Base-by-base conservation (phyloP, 2,113 vertebrate species). In the Xerus inauris region DNA sequence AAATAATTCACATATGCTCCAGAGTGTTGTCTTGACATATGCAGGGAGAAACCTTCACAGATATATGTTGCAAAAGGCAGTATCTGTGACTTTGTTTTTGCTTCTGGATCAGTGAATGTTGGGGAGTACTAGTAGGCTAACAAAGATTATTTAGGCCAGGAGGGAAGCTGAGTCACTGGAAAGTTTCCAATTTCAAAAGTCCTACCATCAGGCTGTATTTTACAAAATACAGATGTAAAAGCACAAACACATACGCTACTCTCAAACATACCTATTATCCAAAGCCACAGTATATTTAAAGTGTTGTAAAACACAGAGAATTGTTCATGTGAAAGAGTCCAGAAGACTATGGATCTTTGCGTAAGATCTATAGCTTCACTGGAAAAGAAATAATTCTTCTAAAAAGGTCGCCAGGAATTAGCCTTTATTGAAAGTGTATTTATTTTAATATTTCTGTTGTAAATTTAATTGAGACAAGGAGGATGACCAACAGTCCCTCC, bases 1-100 rank as follows among this genome's bases (percentile, higher is more conserved):
- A 97, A 97, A 98, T 97, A 98, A 95, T 89, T 95, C 96, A 91
- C 96, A 97, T 97, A 93, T 95, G 95, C 92, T 97, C 80, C 2
- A 87, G 93, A 96, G 92, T 0, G 8, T 84, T 87, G 89, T 90
- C 96, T 96, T 97, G 96, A 97, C 94, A 91, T 97, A 93, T 97
- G 95, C 89, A 87, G 80, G 47, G 91, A 97, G 89, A 94, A 96
- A 97, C 89, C 95, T 89, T 96, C 93, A 72, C 87, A 97, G 93
- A 96, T 92, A 92, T 97, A 97, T 97, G 94, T 38, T 96, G 42
- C 69, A 82, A 88, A 95, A 96, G 94, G 69, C 62, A 89, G 20
- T 92, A 49, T 75, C 73, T 92, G 91, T 76, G 91, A 85, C 77
- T 97, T 92, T 65, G 72, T 94, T 80, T 67, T 85, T 89, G 89